Conservation (phyloP, 2,888 invertebrate species). For the Dastarcus helophoroides region DNA sequence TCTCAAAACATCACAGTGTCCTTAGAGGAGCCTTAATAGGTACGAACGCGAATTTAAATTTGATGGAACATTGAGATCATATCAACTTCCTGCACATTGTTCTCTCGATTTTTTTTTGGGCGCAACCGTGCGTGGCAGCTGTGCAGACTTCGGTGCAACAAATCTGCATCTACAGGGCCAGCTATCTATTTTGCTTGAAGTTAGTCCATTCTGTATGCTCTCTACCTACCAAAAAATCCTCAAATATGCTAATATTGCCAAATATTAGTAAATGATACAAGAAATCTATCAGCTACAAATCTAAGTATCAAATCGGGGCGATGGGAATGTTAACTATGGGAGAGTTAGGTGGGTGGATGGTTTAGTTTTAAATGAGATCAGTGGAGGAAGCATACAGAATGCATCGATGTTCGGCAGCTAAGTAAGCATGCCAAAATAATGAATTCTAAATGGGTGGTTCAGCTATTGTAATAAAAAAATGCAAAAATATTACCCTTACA, state of each 20-base stretch:
- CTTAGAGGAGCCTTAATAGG: slow-evolving; percentile 39
- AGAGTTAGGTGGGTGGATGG: too few relatives aligned
- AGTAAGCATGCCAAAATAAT: slow-evolving; percentile 31
- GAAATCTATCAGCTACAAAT: too few relatives aligned
- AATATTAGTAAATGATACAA: too few relatives aligned
- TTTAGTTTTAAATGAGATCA: slow-evolving; percentile 11
- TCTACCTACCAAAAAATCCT: slow-evolving; percentile 12
- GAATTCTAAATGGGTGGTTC: slow-evolving; percentile 23
- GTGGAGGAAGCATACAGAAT: slow-evolving; percentile 32
- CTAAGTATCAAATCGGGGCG: too few relatives aligned
- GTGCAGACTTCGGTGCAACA: slow-evolving; percentile 24
- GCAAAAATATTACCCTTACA: slow-evolving; percentile 26
- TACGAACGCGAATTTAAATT: too few relatives aligned
- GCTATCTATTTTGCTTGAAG: slow-evolving; percentile 18
- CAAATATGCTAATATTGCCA: too few relatives aligned
- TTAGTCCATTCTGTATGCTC: slow-evolving; percentile 33
- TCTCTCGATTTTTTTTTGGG: slow-evolving; percentile 18
- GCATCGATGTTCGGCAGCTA: slow-evolving; percentile 28
- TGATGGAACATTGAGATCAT: slow-evolving; percentile 12
- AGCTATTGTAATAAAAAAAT: slow-evolving; percentile 17
- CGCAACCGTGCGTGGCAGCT: slow-evolving; percentile 38
- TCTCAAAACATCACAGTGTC: too few relatives aligned
- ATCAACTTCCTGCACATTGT: slow-evolving; percentile 30
- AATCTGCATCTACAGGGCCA: slow-evolving; percentile 9
- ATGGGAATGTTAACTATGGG: too few relatives aligned